Evolutionary conservation across 2,797 vertebrate genomes (phyloP).

Genomic region (Bufotes viridis): DNA sequence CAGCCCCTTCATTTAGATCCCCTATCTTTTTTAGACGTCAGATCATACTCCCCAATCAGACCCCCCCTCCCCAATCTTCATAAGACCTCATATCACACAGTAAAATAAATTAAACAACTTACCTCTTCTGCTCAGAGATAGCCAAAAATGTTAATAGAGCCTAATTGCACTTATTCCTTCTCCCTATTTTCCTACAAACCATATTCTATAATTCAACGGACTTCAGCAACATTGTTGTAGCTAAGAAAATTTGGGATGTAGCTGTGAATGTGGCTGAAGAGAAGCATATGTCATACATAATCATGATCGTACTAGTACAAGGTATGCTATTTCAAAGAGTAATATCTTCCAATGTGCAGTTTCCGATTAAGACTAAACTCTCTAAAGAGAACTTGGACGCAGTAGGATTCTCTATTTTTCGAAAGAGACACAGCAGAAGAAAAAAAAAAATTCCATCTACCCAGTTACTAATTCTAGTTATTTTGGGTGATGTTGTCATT

Average conservation of each 20-base stretch:
- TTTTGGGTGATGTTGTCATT: constrained; percentile 1
- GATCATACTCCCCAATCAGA: too few species aligned
- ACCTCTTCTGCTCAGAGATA: too few species aligned
- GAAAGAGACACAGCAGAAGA: background rate
- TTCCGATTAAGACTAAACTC: background rate
- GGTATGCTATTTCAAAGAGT: background rate
- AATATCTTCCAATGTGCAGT: background rate
- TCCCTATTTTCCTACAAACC: background rate
- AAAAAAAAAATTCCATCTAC: background rate
- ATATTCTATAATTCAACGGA: background rate
- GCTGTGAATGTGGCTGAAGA: background rate
- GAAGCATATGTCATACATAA: background rate
- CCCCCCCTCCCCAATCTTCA: too few species aligned
- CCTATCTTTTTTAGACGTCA: too few species aligned
- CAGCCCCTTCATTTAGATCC: too few species aligned
- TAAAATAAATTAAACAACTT: too few species aligned
- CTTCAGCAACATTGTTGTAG: background rate
- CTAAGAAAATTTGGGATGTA: background rate
- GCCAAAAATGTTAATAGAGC: too few species aligned
- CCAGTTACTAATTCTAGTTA: constrained; percentile 8
- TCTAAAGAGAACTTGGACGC: background rate
- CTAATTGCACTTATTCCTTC: too few species aligned
- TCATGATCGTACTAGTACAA: background rate
- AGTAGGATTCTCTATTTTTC: background rate
- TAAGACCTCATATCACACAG: too few species aligned